Evolutionary conservation across 2,888 invertebrate genomes (phyloP).

Genomic region (Norana najaformis): DNA sequence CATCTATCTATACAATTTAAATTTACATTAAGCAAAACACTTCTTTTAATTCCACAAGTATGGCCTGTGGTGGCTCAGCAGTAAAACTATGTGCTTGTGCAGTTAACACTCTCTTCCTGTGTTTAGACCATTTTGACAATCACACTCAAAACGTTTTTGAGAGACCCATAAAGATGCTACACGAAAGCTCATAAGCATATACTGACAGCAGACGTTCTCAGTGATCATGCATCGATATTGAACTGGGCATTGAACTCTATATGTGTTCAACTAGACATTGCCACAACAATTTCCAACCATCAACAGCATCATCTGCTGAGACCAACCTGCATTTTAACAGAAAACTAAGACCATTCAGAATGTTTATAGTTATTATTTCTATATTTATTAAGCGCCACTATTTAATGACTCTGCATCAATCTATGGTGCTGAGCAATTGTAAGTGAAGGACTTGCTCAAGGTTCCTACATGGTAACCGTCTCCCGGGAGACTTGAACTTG

Average conservation of each 20-base stretch:
- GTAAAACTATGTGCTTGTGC: background rate
- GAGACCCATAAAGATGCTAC: too few relatives aligned
- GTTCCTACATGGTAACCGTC: too few relatives aligned
- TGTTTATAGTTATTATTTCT: too few relatives aligned
- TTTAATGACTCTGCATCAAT: too few relatives aligned
- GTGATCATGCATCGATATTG: background rate
- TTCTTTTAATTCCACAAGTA: background rate
- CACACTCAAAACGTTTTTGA: too few relatives aligned
- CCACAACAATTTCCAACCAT: background rate
- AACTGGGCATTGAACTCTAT: background rate
- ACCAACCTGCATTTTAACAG: background rate
- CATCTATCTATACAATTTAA: background rate
- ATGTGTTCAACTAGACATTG: background rate
- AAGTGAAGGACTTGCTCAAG: too few relatives aligned
- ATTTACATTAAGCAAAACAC: background rate
- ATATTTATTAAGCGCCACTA: too few relatives aligned
- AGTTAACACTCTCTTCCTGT: background rate
- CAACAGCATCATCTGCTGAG: too few relatives aligned
- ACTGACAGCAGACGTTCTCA: background rate
- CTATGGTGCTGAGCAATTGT: too few relatives aligned
- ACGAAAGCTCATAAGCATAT: too few relatives aligned
- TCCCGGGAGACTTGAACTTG: too few relatives aligned
- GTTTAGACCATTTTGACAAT: too few relatives aligned
- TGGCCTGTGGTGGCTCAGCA: background rate
- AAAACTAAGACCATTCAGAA: background rate